Evolutionary conservation across 1,140 invertebrate species (phyloP), one percentile per base, ranked within the genome.

Genomic region (Ericerus pela): DNA sequence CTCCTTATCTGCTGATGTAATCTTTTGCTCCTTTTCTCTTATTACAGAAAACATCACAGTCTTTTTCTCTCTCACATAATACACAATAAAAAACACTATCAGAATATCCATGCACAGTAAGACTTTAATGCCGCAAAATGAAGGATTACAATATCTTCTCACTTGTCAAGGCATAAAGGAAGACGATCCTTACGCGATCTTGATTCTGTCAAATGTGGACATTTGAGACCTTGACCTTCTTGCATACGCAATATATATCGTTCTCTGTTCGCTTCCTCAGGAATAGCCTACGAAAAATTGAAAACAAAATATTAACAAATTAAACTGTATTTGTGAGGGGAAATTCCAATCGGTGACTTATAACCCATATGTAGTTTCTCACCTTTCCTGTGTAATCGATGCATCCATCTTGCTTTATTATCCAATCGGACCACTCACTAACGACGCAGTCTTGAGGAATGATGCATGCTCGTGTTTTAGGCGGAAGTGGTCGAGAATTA

Each of bases 361-460:
- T n/a, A n/a, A n/a, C n/a, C n/a, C n/a, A n/a, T n/a, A n/a, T 47
- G 8, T 6, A 4, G 5, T 33, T 41, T 41, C 20, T 47, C 30
- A 69, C 65, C 30, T 65, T 62, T 28, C 70, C 70, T 12, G 64
- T 65, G 0, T 64, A 62, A 29, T 63, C 67, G 5, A 70, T 59
- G 58, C 72, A 73, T 16, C 70, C 70, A 41, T 66, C 66, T 60
- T 69, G 68, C 28, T 65, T 60, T 2, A 66, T 60, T 1, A 53
- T 53, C 66, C 71, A 70, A 20, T 67, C 58, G 1, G 67, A 66
- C 73, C 73, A 74, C 28, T 67, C 66, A 16, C 67, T 67, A 8
- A 73, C 67, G 5, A 63, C 60, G 54, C 73, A 74, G 60, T 73
- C 69, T 55, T 69, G 66, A 0, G 70, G 62, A 0, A 72, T 69